phyloP scores from a whole-genome alignment of 2,797 vertebrate species.

The Gallinago stenura region DNA sequence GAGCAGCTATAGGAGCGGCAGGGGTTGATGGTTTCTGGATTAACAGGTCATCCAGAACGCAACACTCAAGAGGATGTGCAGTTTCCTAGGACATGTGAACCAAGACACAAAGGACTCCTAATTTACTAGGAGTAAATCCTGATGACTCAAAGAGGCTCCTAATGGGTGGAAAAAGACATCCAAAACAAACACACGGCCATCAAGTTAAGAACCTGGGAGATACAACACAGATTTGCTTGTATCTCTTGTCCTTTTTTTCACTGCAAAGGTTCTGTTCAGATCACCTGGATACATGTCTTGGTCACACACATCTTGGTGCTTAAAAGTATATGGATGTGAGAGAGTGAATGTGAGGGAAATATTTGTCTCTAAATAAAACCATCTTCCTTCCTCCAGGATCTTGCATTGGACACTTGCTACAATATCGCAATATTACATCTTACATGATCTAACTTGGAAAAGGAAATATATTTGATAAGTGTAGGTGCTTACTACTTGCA shows the following conservation, averaged over 20 bases:
- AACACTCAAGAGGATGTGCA: neutral
- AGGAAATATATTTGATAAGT: neutral
- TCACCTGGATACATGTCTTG: neutral
- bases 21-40: neutral
- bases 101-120: neutral
- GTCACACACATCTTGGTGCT: neutral
- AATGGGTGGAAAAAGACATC: neutral
- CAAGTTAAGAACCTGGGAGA: neutral
- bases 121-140: neutral
- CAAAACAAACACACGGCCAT: neutral
- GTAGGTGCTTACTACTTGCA: neutral
- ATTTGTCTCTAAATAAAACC: neutral
- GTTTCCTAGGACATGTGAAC: neutral
- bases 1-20: neutral
- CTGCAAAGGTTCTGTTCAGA: neutral
- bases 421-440: fast-evolving
- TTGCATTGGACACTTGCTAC: neutral
- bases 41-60: neutral
- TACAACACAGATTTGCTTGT: neutral
- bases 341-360: neutral
- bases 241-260: neutral
- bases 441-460: neutral
- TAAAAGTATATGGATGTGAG: neutral
- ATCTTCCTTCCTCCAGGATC: neutral
- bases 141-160: neutral